A percentile compares a stretch with the other conserved stretches of the same genome.
Conservation (phyloP, 2,888 invertebrate species). For the Cheilosia soror region DNA sequence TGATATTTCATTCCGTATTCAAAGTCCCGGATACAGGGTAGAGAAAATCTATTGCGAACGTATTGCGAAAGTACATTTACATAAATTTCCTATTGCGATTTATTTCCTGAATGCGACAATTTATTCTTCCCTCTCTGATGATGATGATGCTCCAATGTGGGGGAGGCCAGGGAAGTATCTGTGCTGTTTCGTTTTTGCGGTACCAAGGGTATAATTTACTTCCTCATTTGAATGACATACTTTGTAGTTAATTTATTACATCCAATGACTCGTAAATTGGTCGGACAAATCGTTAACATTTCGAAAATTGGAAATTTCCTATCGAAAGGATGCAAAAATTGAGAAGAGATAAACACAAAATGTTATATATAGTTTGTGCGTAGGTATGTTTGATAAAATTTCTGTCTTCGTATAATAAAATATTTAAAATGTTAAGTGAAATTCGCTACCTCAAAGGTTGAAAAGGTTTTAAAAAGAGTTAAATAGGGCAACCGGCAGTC, state of each 20-base stretch:
- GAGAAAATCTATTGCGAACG: constrained; percentile 24
- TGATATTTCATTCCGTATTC: constrained; percentile 28
- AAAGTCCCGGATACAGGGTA: constrained; percentile 13
- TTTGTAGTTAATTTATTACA: constrained; percentile 79
- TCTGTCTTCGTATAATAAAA: neutral
- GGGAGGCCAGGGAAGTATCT: constrained; percentile 37
- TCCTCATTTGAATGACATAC: constrained; percentile 64
- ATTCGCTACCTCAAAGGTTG: too few relatives aligned
- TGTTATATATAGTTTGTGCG: neutral
- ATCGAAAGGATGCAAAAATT: constrained; percentile 18
- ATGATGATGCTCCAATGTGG: neutral
- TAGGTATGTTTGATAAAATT: neutral
- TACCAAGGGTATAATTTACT: constrained; percentile 63
- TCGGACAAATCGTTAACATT: constrained; percentile 65
- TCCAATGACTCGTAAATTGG: constrained; percentile 78
- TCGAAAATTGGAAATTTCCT: constrained; percentile 62
- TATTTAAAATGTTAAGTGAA: neutral
- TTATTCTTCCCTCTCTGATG: constrained; percentile 31
- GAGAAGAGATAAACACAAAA: neutral
- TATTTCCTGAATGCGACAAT: constrained; percentile 58
- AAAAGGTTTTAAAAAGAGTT: too few relatives aligned
- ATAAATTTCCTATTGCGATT: constrained; percentile 61
- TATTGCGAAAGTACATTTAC: constrained; percentile 51
- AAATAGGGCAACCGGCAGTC: too few relatives aligned
- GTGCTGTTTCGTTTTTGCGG: constrained; percentile 53